These are phyloP conservation scores for Pachypsylla venusta DNA, from an alignment of 1,140 invertebrate species.

Conservation along the genomic window DNA sequence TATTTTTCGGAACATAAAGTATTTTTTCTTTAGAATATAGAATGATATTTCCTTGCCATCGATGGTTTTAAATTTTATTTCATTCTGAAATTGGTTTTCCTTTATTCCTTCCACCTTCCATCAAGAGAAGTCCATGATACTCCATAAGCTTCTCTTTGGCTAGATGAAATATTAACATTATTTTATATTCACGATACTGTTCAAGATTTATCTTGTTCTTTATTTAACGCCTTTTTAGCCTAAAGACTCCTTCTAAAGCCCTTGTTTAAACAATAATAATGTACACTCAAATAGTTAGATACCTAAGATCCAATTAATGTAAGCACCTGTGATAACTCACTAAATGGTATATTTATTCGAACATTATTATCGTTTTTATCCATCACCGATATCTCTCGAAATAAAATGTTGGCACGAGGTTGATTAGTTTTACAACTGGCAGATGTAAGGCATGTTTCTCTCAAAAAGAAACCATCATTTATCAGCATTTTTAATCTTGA, in stretches of 20 bases:
- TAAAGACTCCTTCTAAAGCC: constrained; percentile 1
- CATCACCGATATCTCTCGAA: constrained; percentile 7
- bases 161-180: no score
- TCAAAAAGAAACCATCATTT: no score
- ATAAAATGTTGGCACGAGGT: constrained; percentile 9
- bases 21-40: no score
- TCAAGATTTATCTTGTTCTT: constrained; percentile 3
- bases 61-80: no score
- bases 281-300: not conserved
- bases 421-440: constrained; percentile 7
- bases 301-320: constrained; percentile 1
- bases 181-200: no score
- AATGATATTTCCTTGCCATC: no score
- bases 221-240: constrained; percentile 8
- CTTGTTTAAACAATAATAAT: constrained; percentile 7
- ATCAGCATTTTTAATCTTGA: constrained; percentile 8
- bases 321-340: constrained; percentile 9
- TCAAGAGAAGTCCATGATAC: no score
- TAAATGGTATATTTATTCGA: not conserved
- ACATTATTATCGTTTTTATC: constrained; percentile 7
- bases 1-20: no score
- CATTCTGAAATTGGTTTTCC: no score
- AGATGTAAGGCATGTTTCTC: constrained; percentile 8
- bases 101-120: no score
- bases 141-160: no score